Evolutionary conservation across 2,113 vertebrate genomes (phyloP).

Genomic region (Paramormyrops kingsleyae): DNA sequence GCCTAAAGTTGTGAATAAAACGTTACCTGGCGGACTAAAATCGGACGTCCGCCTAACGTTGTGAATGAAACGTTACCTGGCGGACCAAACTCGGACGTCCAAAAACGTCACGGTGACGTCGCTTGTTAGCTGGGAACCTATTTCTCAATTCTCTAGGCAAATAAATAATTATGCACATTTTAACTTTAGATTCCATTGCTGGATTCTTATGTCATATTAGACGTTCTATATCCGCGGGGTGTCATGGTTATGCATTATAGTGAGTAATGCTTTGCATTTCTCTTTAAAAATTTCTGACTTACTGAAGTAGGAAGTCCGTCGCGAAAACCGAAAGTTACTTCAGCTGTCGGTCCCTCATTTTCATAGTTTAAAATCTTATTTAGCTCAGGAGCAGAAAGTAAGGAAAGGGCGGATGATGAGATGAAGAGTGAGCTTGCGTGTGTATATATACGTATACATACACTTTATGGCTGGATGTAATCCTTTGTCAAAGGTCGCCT

Average conservation of each 20-base stretch:
- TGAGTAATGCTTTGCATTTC: background rate
- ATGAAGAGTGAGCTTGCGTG: background rate
- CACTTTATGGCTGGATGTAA: background rate
- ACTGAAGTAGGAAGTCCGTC: conserved; percentile 11
- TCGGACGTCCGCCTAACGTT: too few relatives aligned
- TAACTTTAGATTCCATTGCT: background rate
- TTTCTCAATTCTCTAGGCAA: background rate
- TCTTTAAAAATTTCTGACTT: conserved; percentile 5
- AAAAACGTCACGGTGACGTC: too few relatives aligned
- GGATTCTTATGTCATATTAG: background rate
- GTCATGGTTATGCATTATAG: background rate
- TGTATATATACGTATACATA: background rate
- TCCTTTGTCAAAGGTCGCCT: background rate
- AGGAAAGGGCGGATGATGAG: background rate
- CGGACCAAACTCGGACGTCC: too few relatives aligned
- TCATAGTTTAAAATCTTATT: background rate
- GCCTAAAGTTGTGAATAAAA: too few relatives aligned
- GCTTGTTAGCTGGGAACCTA: too few relatives aligned
- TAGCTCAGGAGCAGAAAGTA: background rate
- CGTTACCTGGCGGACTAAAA: too few relatives aligned
- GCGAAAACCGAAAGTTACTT: background rate
- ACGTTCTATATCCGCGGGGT: background rate
- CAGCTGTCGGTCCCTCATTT: background rate
- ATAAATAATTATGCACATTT: background rate
- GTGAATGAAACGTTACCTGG: too few relatives aligned